Evolutionary conservation across 2,797 vertebrate species (phyloP).

Genomic region (Heteromormyrus szaboi): DNA sequence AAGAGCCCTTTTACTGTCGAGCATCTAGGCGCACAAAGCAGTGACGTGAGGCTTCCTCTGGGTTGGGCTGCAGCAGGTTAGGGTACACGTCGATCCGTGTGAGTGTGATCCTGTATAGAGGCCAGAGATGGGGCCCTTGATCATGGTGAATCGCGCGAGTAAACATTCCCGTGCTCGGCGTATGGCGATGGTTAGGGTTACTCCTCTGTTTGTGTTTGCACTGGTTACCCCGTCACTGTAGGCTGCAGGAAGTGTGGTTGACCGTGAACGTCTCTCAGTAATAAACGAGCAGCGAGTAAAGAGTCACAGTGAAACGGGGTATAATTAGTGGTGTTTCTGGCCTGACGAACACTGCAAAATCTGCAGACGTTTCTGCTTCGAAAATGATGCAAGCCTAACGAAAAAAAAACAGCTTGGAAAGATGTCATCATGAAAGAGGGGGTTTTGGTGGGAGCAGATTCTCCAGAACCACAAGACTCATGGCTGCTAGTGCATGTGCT

Average conservation of each 20-base stretch:
- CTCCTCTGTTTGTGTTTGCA: not conserved
- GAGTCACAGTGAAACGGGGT: not conserved
- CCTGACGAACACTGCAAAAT: not conserved
- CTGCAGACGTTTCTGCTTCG: constrained; percentile 1
- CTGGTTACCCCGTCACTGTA: not conserved
- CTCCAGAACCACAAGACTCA: not conserved
- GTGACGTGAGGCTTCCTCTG: not conserved
- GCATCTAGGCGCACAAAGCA: not conserved
- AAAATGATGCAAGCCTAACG: not conserved
- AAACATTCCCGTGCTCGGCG: not conserved
- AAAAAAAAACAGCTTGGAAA: not conserved
- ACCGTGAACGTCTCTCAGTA: not conserved
- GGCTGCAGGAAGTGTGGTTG: not conserved
- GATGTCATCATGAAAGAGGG: not conserved
- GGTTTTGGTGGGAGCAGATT: not conserved
- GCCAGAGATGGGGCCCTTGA: not conserved
- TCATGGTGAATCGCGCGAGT: not conserved
- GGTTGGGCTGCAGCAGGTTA: not conserved
- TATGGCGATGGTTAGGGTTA: not conserved
- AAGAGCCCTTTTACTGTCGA: not conserved
- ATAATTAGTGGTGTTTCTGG: constrained; percentile 6
- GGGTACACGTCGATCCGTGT: not conserved
- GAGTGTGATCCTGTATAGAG: not conserved
- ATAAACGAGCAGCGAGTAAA: not conserved
- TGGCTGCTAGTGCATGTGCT: not conserved